Evolutionary conservation across 1,140 invertebrate genomes (phyloP), one percentile per base, ranked within the genome.

Genomic region (Trissolcus basalis): DNA sequence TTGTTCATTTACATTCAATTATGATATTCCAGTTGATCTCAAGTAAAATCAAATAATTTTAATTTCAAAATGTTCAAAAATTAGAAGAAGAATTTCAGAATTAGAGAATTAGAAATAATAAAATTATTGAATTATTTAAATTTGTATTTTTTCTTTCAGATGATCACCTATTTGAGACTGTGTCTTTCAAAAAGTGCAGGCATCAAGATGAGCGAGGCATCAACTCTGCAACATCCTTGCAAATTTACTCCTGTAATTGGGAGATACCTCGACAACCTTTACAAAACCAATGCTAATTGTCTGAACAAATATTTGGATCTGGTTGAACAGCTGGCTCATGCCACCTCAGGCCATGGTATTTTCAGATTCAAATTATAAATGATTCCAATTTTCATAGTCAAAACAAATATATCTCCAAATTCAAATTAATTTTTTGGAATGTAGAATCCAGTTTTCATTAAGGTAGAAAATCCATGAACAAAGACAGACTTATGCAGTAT

Each of bases 111-210:
- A 39, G 9, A 39, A 4, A 8, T 36, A 8, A 59, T 48, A 43
- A 55, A n/a, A 39, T 15, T 44, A 11, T 47, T 50, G 2, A 13
- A 54, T 45, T 53, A 13, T 36, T 27, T 35, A 47, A 48, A 19
- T 48, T 39, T 43, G n/a, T n/a, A n/a, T 60, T 33, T 60, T 10
- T 64, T 1, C 15, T 65, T 70, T 32, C 13, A 72, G 69, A 72
- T 72, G 60, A 64, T 72, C 0, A 88, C 92, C 2, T 96, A 96
- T 85, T 84, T 95, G 55, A 90, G 94, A 3, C 89, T 95, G 78
- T 96, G 94, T 81, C 85, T 96, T 14, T 87, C 89, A 14, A 90
- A 89, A 81, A 90, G 89, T 82, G 86, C 90, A 5, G 85, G 90
- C 51, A 81, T 90, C 82, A 83, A 32, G 81, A 80, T 32, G 86